Percentiles rank a stretch among this genome's conserved stretches.
phyloP scores from a whole-genome alignment of 1,140 invertebrate species.

The Pomacea maculata region DNA sequence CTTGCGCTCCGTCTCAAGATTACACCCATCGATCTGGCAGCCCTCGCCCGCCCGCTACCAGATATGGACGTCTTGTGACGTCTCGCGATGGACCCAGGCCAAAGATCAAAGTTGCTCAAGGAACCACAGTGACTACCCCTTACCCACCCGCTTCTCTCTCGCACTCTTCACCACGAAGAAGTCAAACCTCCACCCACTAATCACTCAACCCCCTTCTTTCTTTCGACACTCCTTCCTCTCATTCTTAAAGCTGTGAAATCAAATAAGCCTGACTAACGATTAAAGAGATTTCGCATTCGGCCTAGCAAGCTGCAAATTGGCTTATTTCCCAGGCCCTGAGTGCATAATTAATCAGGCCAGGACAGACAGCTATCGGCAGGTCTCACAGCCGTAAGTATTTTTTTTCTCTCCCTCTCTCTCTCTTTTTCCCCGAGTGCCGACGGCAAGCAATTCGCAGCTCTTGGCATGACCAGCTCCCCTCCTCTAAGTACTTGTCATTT shows the following conservation, averaged over 20 bases:
- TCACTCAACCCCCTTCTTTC: not conserved
- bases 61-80: slow-evolving; percentile 19
- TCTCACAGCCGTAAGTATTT: not conserved
- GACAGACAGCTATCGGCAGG: slow-evolving; percentile 23
- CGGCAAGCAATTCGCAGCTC: not conserved
- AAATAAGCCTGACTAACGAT: slow-evolving; percentile 26
- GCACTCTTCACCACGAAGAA: not conserved
- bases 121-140: not conserved
- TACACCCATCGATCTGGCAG: slow-evolving; percentile 23
- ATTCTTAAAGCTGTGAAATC: slow-evolving; percentile 24
- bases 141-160: not conserved
- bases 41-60: slow-evolving; percentile 4
- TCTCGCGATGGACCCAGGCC: slow-evolving; percentile 15
- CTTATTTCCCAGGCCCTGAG: slow-evolving; percentile 24
- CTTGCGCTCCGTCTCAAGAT: slow-evolving; percentile 28
- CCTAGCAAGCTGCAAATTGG: slow-evolving; percentile 30
- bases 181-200: not conserved
- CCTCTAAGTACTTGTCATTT: slow-evolving; percentile 27
- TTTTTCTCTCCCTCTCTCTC: not conserved
- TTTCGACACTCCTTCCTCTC: not conserved
- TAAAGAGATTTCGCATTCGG: slow-evolving; percentile 29
- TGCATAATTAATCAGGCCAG: slow-evolving; percentile 34
- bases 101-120: slow-evolving; percentile 15
- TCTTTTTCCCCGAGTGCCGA: not conserved
- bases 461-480: not conserved